Evolutionary conservation across 2,797 vertebrate species (phyloP).

Genomic region (Rhinichthys osculus): DNA sequence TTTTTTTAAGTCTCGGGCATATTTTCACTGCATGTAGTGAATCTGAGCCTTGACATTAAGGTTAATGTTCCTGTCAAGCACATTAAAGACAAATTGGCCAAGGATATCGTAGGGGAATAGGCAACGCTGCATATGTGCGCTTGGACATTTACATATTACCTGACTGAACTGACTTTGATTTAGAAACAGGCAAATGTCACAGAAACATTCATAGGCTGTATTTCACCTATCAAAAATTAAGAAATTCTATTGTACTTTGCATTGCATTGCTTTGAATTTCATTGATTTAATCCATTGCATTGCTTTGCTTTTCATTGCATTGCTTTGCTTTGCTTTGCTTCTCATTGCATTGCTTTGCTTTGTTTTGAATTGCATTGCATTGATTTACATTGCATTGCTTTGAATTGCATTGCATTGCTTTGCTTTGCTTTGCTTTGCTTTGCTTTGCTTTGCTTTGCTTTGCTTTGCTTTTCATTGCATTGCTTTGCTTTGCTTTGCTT

Average conservation of each 20-base stretch:
- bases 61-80: constrained; percentile 66
- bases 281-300: background rate
- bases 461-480: background rate
- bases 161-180: constrained; percentile 7
- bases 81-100: constrained; percentile 51
- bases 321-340: background rate
- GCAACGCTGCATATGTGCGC: background rate
- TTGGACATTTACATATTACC: constrained; percentile 9
- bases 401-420: too few species aligned
- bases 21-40: constrained; percentile 65
- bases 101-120: constrained; percentile 23
- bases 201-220: background rate
- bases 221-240: background rate
- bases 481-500: too few species aligned
- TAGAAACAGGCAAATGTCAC: background rate
- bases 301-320: background rate
- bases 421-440: background rate
- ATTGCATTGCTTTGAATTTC: background rate
- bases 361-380: background rate
- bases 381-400: background rate
- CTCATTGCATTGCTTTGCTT: background rate
- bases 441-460: background rate
- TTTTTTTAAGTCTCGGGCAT: constrained; percentile 57
- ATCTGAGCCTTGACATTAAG: constrained; percentile 66
- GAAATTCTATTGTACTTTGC: background rate